Percentiles rank a stretch among this genome's conserved stretches.
phyloP scores from a whole-genome alignment of 2,113 vertebrate genomes.

The Perca flavescens region DNA sequence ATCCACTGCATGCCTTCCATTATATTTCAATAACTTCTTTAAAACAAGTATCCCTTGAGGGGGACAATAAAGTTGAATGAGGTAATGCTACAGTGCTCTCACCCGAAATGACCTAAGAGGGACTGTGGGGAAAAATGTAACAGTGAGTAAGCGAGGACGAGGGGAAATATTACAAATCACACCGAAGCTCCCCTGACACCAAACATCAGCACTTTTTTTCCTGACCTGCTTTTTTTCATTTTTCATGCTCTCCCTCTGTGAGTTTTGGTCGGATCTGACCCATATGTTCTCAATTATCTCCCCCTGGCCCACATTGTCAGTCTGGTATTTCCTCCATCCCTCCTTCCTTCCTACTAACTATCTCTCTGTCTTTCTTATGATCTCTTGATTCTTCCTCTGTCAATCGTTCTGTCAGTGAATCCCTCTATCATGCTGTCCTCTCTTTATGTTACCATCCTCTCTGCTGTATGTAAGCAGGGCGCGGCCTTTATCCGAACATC shows the following conservation, averaged over 20 bases:
- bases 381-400: conserved; percentile 40
- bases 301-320: conserved; percentile 83
- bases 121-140: conserved; percentile 24
- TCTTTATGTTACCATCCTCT: conserved; percentile 4
- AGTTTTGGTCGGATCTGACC: conserved; percentile 69
- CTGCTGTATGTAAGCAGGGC: conserved; percentile 35
- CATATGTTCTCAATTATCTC: conserved; percentile 87
- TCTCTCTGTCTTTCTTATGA: conserved; percentile 42
- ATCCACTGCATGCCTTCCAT: background rate
- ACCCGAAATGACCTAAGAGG: conserved; percentile 65
- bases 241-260: conserved; percentile 32
- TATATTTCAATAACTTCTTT: conserved; percentile 34
- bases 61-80: conserved; percentile 28
- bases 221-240: conserved; percentile 18
- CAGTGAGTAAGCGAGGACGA: conserved; percentile 46
- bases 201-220: conserved; percentile 70
- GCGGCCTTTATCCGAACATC: conserved; percentile 40
- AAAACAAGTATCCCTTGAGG: conserved; percentile 4
- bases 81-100: conserved; percentile 51
- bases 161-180: conserved; percentile 63
- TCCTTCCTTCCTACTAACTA: conserved; percentile 48
- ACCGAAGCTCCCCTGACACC: conserved; percentile 42
- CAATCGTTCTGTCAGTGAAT: conserved; percentile 25
- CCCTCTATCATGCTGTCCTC: conserved; percentile 2
- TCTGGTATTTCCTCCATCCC: conserved; percentile 85